phyloP scores from a whole-genome alignment of 1,140 invertebrate genomes.

The Seison nebaliae region DNA sequence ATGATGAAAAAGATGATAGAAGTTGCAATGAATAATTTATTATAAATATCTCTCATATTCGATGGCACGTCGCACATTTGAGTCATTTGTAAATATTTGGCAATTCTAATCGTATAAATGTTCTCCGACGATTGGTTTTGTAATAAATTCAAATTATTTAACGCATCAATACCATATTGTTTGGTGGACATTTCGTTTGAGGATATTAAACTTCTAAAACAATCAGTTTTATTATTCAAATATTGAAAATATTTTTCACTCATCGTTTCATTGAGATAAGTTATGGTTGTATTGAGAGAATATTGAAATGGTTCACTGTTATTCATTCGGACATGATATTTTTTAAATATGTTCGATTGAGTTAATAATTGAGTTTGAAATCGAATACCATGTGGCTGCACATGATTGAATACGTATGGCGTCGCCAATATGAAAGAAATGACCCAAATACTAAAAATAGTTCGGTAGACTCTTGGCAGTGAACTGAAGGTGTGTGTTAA shows the following conservation, averaged over 20 bases:
- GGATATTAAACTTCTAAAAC: too few species aligned
- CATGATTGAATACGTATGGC: slow-evolving; percentile 32
- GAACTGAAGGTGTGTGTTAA: slow-evolving; percentile 54
- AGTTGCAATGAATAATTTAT: slow-evolving; percentile 24
- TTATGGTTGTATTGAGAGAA: too few species aligned
- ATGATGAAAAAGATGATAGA: slow-evolving; percentile 28
- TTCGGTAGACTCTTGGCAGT: slow-evolving; percentile 45
- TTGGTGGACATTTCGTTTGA: too few species aligned
- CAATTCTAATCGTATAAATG: slow-evolving; percentile 21
- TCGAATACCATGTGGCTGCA: slow-evolving; percentile 2
- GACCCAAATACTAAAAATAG: slow-evolving; percentile 50
- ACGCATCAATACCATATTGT: too few species aligned
- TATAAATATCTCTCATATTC: slow-evolving; percentile 17
- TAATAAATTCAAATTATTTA: too few species aligned
- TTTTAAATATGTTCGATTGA: slow-evolving; percentile 13
- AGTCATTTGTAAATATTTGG: slow-evolving; percentile 5
- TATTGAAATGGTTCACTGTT: background rate
- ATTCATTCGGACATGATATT: slow-evolving; percentile 12
- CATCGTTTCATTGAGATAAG: too few species aligned
- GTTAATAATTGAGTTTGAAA: background rate
- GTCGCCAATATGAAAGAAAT: slow-evolving; percentile 46
- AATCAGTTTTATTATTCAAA: too few species aligned
- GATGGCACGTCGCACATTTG: slow-evolving; percentile 10
- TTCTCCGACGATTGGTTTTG: too few species aligned
- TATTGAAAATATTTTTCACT: too few species aligned